Percentiles rank a stretch among this genome's conserved stretches.
These are phyloP conservation scores for Heliconius congener DNA, from an alignment of 1,140 invertebrate species.

Conservation along the genomic window DNA sequence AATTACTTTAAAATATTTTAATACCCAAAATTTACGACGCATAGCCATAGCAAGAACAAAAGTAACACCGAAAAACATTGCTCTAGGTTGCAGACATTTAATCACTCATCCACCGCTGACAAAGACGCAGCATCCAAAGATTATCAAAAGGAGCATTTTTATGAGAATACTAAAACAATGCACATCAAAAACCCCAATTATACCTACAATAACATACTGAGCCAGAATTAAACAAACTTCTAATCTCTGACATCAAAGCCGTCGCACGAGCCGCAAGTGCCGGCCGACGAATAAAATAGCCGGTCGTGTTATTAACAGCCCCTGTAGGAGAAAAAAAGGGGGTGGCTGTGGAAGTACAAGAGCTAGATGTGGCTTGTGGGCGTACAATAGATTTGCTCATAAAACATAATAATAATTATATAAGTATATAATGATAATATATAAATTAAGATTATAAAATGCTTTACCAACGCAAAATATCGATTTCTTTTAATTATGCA, in stretches of 20 bases:
- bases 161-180: conserved; percentile 37
- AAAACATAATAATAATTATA: neutral
- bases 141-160: conserved; percentile 34
- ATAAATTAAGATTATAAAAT: neutral
- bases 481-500: neutral
- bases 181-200: conserved; percentile 43
- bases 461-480: neutral
- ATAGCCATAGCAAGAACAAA: neutral
- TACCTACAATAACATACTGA: conserved; percentile 48
- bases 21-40: too few relatives aligned
- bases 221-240: conserved; percentile 66
- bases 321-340: conserved; percentile 57
- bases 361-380: conserved; percentile 49
- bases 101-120: conserved; percentile 7
- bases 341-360: conserved; percentile 41
- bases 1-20: too few relatives aligned
- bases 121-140: conserved; percentile 21
- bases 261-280: conserved; percentile 72
- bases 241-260: conserved; percentile 76
- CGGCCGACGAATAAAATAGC: conserved; percentile 72
- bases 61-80: neutral
- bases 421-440: neutral
- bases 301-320: conserved; percentile 77
- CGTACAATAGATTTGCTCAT: neutral
- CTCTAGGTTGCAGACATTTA: conserved; percentile 7